Conservation (phyloP, 2,113 vertebrate genomes). For the Chamaetylas fuelleborni region DNA sequence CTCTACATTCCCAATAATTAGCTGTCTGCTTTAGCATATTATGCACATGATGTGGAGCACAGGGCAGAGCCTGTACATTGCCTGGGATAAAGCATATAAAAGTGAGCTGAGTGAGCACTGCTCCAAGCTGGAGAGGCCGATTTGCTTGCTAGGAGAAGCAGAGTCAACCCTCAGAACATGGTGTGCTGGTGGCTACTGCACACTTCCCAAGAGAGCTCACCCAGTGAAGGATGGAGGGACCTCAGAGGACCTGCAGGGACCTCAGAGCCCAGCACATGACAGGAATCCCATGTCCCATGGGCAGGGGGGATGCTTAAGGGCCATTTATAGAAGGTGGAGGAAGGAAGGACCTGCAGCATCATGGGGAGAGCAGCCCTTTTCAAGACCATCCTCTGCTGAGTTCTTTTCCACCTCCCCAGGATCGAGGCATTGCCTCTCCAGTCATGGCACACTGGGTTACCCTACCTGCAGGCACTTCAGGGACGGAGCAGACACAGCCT, state of each 20-base stretch:
- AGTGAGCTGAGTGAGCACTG: fast-evolving
- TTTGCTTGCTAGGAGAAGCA: not conserved
- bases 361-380: not conserved
- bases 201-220: fast-evolving
- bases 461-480: not conserved
- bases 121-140: not conserved
- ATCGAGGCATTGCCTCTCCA: fast-evolving
- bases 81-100: not conserved
- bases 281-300: not conserved
- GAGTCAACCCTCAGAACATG: fast-evolving
- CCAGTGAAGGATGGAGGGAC: not conserved
- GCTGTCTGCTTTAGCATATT: not conserved
- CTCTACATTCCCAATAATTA: not conserved
- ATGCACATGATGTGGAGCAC: not conserved
- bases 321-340: not conserved
- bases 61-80: not conserved
- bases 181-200: fast-evolving
- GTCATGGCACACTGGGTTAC: fast-evolving
- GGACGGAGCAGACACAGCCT: not conserved
- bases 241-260: not conserved
- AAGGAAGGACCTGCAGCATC: not conserved
- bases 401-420: not conserved
- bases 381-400: not conserved
- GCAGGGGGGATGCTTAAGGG: not conserved
- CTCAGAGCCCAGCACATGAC: not conserved